phyloP scores from a whole-genome alignment of 2,888 invertebrate species.

The Arenicola marina region DNA sequence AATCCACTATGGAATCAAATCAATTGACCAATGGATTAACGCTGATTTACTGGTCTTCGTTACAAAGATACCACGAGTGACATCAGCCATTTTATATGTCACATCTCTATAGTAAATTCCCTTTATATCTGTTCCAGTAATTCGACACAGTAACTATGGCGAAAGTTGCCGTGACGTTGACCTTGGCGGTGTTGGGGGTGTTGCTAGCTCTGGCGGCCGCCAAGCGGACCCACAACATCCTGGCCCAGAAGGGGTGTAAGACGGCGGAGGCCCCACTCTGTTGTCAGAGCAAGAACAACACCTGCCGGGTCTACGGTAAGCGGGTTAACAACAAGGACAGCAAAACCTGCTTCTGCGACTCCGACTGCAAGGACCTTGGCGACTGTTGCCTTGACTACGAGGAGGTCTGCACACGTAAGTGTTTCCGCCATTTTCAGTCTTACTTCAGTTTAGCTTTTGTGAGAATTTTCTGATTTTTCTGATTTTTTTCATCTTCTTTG shows the following conservation, averaged over 20 bases:
- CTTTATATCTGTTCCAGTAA: too few relatives aligned
- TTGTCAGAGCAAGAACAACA: conserved; percentile 29
- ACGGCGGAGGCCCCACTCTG: conserved; percentile 3
- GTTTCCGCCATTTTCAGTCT: neutral
- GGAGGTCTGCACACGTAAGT: conserved; percentile 7
- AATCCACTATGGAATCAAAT: too few relatives aligned
- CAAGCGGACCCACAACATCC: neutral
- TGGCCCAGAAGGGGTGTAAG: neutral
- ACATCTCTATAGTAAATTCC: too few relatives aligned
- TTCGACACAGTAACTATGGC: too few relatives aligned
- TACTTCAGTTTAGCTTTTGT: neutral
- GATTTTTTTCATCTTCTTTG: too few relatives aligned
- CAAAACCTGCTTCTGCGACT: conserved; percentile 26
- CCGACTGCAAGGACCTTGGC: conserved; percentile 13
- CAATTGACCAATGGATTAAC: too few relatives aligned
- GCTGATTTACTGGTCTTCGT: too few relatives aligned
- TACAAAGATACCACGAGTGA: too few relatives aligned
- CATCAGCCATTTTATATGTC: too few relatives aligned
- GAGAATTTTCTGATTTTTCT: neutral
- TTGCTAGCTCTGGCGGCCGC: neutral
- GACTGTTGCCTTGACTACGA: conserved; percentile 22
- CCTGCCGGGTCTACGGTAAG: conserved; percentile 10
- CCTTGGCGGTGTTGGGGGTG: neutral
- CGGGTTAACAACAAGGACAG: conserved; percentile 10
- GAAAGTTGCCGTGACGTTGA: too few relatives aligned